Evolutionary conservation across 2,888 invertebrate genomes (phyloP), one percentile per base, ranked within the genome.

Genomic region (Sicus ferrugineus): DNA sequence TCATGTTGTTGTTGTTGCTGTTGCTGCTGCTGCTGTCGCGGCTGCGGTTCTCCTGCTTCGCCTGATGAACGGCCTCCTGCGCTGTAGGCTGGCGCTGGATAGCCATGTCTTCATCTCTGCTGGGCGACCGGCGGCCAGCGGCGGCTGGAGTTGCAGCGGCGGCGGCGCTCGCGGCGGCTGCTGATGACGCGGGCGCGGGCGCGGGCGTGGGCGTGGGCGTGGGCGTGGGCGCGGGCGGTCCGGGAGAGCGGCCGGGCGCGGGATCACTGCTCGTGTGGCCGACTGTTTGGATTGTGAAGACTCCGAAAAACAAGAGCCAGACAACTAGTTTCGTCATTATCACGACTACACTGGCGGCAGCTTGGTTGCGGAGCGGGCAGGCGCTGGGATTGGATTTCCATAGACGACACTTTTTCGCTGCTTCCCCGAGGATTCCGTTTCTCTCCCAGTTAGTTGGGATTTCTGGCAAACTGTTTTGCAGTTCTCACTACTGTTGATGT

Each of bases 201-300:
- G 19, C 19, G 31, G 14, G 14, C 4, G 28, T 34, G 38, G 52
- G 30, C 19, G 42, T 26, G 46, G n/a, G n/a, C n/a, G n/a, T n/a
- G n/a, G n/a, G n/a, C n/a, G 89, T 89, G 73, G 89, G 89, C 16
- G 70, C 69, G 69, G 89, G 90, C 75, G 90, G 90, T 50, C 90
- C 90, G 16, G 90, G 90, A 1, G 90, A 90, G 48, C 90, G 86
- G 7, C 90, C 90, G 0, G 90, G 90, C 0, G 90, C 90, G 16
- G 90, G 90, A 80, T 90, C 90, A 67, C 89, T 89, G 75, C 86
- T 88, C 19, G 88, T 87, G 69, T 83, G 81, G 69, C 83, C 83
- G 62, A 84, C 85, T 62, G 77, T 77, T 70, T 77, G 78, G 72
- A 78, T 77, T 70, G 78, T 74, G 69, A 75, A 77, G 67, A 76